Percentiles rank a stretch among this genome's conserved stretches.
Conservation (phyloP, 1,140 invertebrate genomes). For the Drosophila pseudoobscura region DNA sequence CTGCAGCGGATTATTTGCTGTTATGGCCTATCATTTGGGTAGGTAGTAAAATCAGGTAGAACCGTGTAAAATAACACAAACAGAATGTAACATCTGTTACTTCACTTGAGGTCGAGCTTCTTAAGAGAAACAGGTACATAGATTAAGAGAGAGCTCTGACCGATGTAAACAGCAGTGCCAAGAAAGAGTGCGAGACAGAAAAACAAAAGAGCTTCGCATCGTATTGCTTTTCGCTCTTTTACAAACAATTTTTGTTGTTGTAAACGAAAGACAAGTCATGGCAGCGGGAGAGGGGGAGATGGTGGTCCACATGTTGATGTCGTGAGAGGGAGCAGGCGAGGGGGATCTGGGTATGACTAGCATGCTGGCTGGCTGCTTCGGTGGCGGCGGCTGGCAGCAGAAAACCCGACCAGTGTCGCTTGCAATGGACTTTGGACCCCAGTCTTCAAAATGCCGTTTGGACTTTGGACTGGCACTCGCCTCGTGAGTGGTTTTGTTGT, state of each 20-base stretch:
- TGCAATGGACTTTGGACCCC: constrained; percentile 70
- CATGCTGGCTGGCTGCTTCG: constrained; percentile 25
- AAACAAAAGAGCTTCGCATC: constrained; percentile 20
- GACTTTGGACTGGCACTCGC: constrained; percentile 83
- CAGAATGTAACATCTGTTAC: constrained; percentile 7
- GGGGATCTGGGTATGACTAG: constrained; percentile 35
- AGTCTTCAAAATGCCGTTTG: constrained; percentile 79
- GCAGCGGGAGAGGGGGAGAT: constrained; percentile 1
- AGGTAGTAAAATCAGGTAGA: constrained; percentile 27
- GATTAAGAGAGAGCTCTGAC: constrained; percentile 24
- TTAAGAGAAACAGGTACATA: constrained; percentile 27
- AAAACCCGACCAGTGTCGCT: constrained; percentile 63
- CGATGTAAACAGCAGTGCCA: constrained; percentile 64
- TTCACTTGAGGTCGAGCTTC: not conserved
- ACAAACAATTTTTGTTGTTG: constrained; percentile 21
- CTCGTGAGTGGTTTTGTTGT: constrained; percentile 55
- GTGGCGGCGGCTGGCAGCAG: constrained; percentile 46
- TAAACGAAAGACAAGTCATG: constrained; percentile 12
- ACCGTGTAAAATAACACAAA: constrained; percentile 19
- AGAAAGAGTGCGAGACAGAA: constrained; percentile 30
- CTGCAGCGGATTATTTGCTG: constrained; percentile 23
- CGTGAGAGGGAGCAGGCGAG: not conserved
- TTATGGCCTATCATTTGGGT: constrained; percentile 20
- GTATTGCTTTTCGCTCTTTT: constrained; percentile 6
- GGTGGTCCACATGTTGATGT: constrained; percentile 15